These are phyloP conservation scores for Cydia pomonella DNA, from an alignment of 1,140 invertebrate genomes.

Conservation along the genomic window DNA sequence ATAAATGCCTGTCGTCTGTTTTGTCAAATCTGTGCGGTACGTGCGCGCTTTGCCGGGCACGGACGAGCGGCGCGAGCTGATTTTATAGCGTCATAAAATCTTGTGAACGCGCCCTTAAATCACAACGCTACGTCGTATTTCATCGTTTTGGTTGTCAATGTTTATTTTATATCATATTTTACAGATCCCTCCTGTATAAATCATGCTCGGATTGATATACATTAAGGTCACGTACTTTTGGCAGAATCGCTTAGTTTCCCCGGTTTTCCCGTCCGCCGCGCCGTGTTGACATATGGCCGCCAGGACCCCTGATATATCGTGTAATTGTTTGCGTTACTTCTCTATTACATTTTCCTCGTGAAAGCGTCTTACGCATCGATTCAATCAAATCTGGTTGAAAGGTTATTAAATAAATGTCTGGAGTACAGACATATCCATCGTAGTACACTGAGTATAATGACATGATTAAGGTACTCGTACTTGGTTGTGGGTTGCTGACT, in stretches of 20 bases:
- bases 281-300: constrained; percentile 64
- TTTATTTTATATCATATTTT: constrained; percentile 81
- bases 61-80: constrained; percentile 56
- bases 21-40: constrained; percentile 78
- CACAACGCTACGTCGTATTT: constrained; percentile 77
- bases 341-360: constrained; percentile 9
- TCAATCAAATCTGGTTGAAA: constrained; percentile 32
- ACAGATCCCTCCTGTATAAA: constrained; percentile 76
- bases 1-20: constrained; percentile 79
- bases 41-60: constrained; percentile 56
- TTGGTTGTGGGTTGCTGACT: background rate
- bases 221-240: constrained; percentile 76
- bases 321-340: constrained; percentile 41
- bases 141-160: constrained; percentile 80
- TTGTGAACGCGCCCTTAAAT: constrained; percentile 77
- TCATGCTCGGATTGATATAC: constrained; percentile 76
- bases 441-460: background rate
- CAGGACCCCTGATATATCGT: constrained; percentile 45
- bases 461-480: background rate
- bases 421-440: background rate
- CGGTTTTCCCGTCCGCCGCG: constrained; percentile 39
- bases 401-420: constrained; percentile 37
- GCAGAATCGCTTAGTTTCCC: constrained; percentile 67
- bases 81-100: constrained; percentile 79
- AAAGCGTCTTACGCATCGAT: constrained; percentile 23